These are phyloP conservation scores for Perognathus longimembris DNA, from an alignment of 2,113 vertebrate species.

Conservation along the genomic window DNA sequence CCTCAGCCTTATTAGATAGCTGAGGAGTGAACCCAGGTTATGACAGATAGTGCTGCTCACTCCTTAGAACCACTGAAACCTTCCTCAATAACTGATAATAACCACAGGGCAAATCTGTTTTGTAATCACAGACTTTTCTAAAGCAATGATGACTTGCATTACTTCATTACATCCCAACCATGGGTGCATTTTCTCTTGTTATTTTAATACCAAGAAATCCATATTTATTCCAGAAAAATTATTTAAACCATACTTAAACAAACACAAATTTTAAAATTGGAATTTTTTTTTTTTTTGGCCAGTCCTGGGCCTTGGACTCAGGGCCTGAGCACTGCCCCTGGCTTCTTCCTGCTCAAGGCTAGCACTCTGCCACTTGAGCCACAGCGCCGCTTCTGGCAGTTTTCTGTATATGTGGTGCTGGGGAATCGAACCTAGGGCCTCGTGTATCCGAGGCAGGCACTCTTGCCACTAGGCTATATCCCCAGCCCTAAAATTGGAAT, in stretches of 20 bases:
- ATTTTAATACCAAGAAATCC: conserved; percentile 20
- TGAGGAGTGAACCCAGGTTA: not conserved
- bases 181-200: not conserved
- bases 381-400: too few relatives aligned
- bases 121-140: conserved; percentile 3
- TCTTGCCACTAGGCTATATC: too few relatives aligned
- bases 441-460: too few relatives aligned
- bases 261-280: conserved; percentile 17
- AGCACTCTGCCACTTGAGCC: too few relatives aligned
- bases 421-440: too few relatives aligned
- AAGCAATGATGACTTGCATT: not conserved
- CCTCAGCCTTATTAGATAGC: not conserved
- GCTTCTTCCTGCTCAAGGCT: too few relatives aligned
- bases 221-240: not conserved
- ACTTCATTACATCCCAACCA: not conserved
- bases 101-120: not conserved
- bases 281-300: too few relatives aligned
- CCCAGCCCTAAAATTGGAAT: too few relatives aligned
- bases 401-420: too few relatives aligned
- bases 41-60: not conserved
- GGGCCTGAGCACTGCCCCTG: too few relatives aligned
- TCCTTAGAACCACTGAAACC: not conserved
- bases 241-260: not conserved
- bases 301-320: too few relatives aligned
- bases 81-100: conserved; percentile 33